Percentiles rank a stretch among this genome's conserved stretches.
phyloP scores from a whole-genome alignment of 2,888 invertebrate species.

The Ochropleura leucogaster region DNA sequence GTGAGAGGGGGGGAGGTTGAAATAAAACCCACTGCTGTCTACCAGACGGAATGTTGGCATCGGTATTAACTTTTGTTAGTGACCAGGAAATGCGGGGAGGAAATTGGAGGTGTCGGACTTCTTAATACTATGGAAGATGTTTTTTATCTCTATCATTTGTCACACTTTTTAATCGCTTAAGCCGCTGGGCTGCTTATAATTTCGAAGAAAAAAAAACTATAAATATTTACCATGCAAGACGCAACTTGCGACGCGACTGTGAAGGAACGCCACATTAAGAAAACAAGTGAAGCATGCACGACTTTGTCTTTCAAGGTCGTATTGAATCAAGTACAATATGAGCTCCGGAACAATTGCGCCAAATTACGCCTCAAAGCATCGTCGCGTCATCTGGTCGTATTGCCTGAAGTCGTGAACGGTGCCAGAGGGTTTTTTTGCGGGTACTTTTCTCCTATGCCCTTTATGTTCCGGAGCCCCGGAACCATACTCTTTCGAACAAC shows the following conservation, averaged over 20 bases:
- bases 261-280: not conserved
- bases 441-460: no score
- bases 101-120: slow-evolving; percentile 12
- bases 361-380: no score
- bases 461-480: no score
- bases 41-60: slow-evolving; percentile 59
- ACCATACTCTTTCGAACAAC: no score
- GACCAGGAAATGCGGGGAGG: slow-evolving; percentile 48
- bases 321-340: no score
- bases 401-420: not conserved
- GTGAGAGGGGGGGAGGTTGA: slow-evolving; percentile 60
- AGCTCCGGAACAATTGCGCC: no score
- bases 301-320: not conserved
- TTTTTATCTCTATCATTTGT: not conserved
- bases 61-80: slow-evolving; percentile 59
- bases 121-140: not conserved
- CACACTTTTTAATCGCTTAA: not conserved
- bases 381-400: not conserved
- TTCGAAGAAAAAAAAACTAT: no score
- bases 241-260: not conserved
- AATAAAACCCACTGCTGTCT: slow-evolving; percentile 72
- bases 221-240: not conserved
- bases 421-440: no score
- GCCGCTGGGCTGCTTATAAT: not conserved
- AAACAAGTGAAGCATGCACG: not conserved